phyloP scores from a whole-genome alignment of 2,113 vertebrate genomes.

The Pseudorhombus dupliciocellatus region DNA sequence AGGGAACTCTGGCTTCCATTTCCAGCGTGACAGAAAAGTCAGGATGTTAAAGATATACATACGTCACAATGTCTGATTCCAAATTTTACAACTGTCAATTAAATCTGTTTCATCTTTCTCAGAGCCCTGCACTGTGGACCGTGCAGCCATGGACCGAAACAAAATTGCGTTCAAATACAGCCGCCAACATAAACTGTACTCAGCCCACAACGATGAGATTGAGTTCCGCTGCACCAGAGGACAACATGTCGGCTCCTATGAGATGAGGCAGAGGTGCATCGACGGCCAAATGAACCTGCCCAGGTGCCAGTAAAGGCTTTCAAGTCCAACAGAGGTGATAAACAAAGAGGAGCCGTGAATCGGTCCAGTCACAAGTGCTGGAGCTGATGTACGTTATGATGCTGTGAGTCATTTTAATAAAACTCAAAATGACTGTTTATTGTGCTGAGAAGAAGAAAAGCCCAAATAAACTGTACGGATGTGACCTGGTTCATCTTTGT shows the following conservation, averaged over 20 bases:
- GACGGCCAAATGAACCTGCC: slow-evolving; percentile 50
- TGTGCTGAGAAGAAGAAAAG: background rate
- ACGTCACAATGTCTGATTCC: too few relatives aligned
- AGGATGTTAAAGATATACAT: too few relatives aligned
- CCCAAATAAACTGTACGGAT: too few relatives aligned
- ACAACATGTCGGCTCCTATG: fast-evolving
- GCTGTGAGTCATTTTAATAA: background rate
- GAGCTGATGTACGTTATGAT: background rate
- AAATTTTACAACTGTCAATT: too few relatives aligned
- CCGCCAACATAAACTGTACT: background rate
- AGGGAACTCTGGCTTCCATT: background rate
- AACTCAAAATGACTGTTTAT: background rate
- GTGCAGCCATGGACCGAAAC: background rate
- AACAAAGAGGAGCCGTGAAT: background rate
- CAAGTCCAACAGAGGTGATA: background rate
- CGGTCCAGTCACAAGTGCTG: too few relatives aligned
- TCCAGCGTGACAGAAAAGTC: background rate
- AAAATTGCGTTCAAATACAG: background rate
- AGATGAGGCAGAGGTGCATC: slow-evolving; percentile 28
- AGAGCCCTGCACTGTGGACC: slow-evolving; percentile 50
- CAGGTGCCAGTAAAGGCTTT: slow-evolving; percentile 10
- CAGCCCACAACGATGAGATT: background rate
- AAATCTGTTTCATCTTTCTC: slow-evolving; percentile 26
- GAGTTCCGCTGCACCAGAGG: slow-evolving; percentile 31
- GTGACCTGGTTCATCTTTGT: too few relatives aligned